Base-by-base conservation (phyloP, 1,140 invertebrate genomes). In the Drosophila melanica region DNA sequence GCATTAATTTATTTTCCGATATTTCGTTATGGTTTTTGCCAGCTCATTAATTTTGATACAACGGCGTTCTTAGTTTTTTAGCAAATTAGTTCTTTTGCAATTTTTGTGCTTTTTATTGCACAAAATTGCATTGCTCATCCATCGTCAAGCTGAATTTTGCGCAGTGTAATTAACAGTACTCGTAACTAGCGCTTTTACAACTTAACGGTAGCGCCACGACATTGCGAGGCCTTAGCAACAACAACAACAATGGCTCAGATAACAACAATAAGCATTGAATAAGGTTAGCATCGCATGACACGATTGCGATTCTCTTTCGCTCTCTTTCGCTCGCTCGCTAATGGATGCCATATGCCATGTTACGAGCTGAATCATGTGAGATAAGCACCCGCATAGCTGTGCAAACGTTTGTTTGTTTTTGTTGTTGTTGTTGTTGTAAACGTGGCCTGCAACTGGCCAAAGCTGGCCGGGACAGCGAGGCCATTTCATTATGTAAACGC, bases 401-500 rank as follows among this genome's bases (percentile, higher is more conserved):
- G 69, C 65, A 57, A 50, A 55, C 41, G 51, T 53, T 33, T 33
- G 47, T 27, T 20, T 53, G 23, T 27, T 27, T 4, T 27, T 27
- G 23, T 27, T 27, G 27, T 27, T 27, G 23, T 27, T 27, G 27
- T 27, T 27, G 27, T 44, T 27, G 27, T 57, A 37, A 66, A 66
- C 44, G 35, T 60, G 48, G 44, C 16, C 11, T 27, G 16, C 18
- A 60, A 50, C 23, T 35, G 53, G 30, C 27, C 27, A 41, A 23
- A 48, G 30, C 23, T 27, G 51, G 45, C 33, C 20, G 60, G 54
- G 77, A 55, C 55, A 33, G 48, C 79, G 70, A 82, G 79, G 81
- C 82, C 81, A 87, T 73, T 87, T 81, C 70, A 79, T 86, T 86
- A 86, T 86, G 76, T 86, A 86, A 86, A 87, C 79, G 39, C 9